Evolutionary conservation across 1,140 invertebrate species (phyloP), one percentile per base, ranked within the genome.

Genomic region (Scaptomyza pallida): DNA sequence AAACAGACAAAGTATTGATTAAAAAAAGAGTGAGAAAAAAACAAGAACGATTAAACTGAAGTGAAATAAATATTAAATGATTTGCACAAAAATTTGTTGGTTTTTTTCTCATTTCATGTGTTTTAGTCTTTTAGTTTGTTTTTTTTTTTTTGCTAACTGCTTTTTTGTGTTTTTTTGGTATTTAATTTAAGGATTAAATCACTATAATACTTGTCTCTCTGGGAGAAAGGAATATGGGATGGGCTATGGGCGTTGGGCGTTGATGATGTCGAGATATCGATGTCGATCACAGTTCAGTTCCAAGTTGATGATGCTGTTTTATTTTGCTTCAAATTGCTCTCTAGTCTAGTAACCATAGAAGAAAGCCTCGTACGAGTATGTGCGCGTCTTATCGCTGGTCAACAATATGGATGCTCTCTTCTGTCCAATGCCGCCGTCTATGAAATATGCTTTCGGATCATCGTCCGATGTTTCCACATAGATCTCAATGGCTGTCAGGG

Each of bases 261-360:
- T 61, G 43, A 16, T 21, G 15, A 44, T 43, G 37, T 8, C 19
- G 21, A 23, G 17, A 55, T 55, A 30, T 17, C 57, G 65, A 70
- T 63, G 54, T 57, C 56, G 80, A 83, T 83, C 80, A 83, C 80
- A 83, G 81, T 80, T 83, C 60, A 78, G 56, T 81, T 81, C 78
- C 78, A 64, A 73, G 73, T 60, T 74, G 57, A 62, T 21, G 56
- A 37, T 51, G 59, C 59, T 41, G 47, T 59, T 69, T 70, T 70
- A 64, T 64, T n/a, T 54, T 74, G 52, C 26, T 70, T 61, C 45
- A 63, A 61, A 54, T 50, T 67, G 30, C 26, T 26, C 43, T 59
- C 17, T 45, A 43, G 48, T 5, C 67, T 78, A 89, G 83, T 89
- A 91, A 17, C 89, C 89, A 56, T 91, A 91, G 62, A 90, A 72